phyloP scores from a whole-genome alignment of 2,888 invertebrate genomes.

The Phoronis australis region DNA sequence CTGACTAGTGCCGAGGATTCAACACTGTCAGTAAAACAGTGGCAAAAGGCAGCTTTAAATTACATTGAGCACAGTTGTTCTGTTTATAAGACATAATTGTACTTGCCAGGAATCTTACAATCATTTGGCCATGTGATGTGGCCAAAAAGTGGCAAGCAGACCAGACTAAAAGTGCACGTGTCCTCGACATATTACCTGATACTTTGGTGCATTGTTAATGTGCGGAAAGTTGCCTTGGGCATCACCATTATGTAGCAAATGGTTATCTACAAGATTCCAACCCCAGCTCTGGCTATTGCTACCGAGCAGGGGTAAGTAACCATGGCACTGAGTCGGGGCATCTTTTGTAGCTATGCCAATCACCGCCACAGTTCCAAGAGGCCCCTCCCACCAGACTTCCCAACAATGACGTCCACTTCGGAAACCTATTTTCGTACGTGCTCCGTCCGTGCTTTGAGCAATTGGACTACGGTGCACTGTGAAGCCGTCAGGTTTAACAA shows the following conservation, averaged over 20 bases:
- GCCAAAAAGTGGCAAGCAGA: no score
- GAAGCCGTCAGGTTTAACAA: conserved; percentile 93
- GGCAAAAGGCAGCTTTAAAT: no score
- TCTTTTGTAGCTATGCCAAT: conserved; percentile 67
- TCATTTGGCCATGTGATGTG: no score
- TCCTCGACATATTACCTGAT: conserved; percentile 86
- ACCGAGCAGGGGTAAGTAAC: conserved; percentile 90
- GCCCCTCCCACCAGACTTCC: conserved; percentile 99
- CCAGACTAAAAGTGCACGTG: no score
- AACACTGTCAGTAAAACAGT: no score
- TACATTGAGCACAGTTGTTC: no score
- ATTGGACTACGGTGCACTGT: conserved; percentile 97
- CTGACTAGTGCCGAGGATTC: no score
- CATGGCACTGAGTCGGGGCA: conserved; percentile 86
- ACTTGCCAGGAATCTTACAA: no score
- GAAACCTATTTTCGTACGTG: conserved; percentile 79
- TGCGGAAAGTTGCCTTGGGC: conserved; percentile 89
- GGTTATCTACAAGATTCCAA: conserved; percentile 98
- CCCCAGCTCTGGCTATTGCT: conserved; percentile 98
- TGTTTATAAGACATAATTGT: no score
- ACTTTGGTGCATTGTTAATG: conserved; percentile 93
- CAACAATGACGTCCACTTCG: conserved; percentile 89
- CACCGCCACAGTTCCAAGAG: conserved; percentile 94
- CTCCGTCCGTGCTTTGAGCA: conserved; percentile 94
- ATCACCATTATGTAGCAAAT: conserved; percentile 92